Conservation (phyloP, 2,797 vertebrate species). For the Urophycis tenuis region DNA sequence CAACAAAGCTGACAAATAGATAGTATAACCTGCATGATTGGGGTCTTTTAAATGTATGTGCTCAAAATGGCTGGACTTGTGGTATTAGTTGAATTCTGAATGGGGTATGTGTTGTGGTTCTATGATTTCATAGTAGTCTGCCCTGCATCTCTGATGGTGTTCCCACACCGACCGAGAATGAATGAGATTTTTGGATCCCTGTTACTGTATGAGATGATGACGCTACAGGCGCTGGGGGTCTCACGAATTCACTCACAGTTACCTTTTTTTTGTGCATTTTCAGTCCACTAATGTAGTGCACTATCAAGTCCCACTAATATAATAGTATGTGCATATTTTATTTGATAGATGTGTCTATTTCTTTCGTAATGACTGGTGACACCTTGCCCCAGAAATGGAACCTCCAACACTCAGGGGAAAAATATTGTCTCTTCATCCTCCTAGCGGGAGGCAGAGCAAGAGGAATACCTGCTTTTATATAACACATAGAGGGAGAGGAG, state of each 20-base stretch:
- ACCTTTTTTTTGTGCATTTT: not conserved
- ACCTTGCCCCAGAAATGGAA: not conserved
- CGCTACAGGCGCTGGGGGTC: not conserved
- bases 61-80: too few species aligned
- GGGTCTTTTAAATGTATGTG: too few species aligned
- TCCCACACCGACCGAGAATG: slow-evolving; percentile 16
- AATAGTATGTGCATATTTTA: not conserved
- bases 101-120: not conserved
- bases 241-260: too few species aligned
- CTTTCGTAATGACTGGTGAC: not conserved
- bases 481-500: slow-evolving; percentile 29
- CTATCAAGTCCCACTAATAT: not conserved
- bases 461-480: slow-evolving; percentile 38
- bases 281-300: not conserved
- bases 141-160: not conserved
- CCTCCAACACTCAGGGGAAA: not conserved
- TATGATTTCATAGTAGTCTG: not conserved
- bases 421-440: not conserved
- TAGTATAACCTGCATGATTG: not conserved
- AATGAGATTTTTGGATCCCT: slow-evolving; percentile 38
- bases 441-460: not conserved
- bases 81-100: too few species aligned
- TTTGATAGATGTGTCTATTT: too few species aligned
- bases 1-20: not conserved
- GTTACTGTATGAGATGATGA: slow-evolving; percentile 15